These are phyloP conservation scores for Agonum fuliginosum DNA, from an alignment of 2,888 invertebrate species.

Conservation along the genomic window DNA sequence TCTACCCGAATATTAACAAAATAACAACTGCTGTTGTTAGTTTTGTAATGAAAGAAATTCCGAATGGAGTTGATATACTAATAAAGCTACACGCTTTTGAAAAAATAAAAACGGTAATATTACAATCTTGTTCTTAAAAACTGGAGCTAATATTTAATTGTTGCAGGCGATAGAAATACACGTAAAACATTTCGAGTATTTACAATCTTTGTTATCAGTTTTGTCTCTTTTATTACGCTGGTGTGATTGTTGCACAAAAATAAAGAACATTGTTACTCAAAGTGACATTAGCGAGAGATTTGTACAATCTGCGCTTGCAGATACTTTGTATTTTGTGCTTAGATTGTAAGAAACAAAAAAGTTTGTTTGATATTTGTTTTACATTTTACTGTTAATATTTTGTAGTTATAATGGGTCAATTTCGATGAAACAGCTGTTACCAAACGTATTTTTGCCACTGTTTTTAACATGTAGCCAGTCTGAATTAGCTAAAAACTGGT, in stretches of 20 bases:
- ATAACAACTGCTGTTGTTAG: conserved; percentile 68
- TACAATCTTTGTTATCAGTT: conserved; percentile 64
- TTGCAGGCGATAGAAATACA: conserved; percentile 62
- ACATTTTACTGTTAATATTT: conserved; percentile 3
- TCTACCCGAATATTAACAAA: conserved; percentile 63
- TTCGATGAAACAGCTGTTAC: conserved; percentile 29
- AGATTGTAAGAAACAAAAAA: neutral
- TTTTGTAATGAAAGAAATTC: conserved; percentile 67
- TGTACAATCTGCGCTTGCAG: neutral
- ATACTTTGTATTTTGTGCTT: conserved; percentile 7
- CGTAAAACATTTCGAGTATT: conserved; percentile 64
- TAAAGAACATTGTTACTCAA: conserved; percentile 2
- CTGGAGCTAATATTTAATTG: neutral
- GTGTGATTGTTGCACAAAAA: conserved; percentile 58
- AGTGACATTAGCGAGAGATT: conserved; percentile 10
- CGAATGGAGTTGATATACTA: conserved; percentile 67
- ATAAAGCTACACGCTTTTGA: conserved; percentile 67
- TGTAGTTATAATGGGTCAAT: conserved; percentile 14
- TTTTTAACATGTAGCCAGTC: conserved; percentile 31
- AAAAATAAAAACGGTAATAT: conserved; percentile 64
- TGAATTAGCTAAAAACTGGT: conserved; percentile 20
- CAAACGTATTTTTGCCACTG: conserved; percentile 14
- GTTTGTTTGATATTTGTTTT: neutral
- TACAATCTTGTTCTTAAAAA: neutral
- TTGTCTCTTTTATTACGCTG: conserved; percentile 64